Conservation (phyloP, 1,140 invertebrate species). For the Rhopalosiphum padi region DNA sequence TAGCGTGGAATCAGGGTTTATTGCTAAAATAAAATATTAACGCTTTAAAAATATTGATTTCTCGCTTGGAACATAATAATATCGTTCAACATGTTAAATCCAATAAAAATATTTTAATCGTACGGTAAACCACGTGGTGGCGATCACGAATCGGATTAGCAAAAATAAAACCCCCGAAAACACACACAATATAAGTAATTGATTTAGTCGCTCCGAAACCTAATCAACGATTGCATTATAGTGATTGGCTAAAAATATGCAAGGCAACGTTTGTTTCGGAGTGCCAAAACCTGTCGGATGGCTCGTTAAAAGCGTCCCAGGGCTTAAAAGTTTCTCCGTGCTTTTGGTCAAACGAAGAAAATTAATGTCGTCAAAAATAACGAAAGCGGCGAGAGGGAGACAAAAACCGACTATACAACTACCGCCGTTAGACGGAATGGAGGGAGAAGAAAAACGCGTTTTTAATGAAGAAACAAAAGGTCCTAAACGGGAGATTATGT, state of each 20-base stretch:
- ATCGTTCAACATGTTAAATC: neutral
- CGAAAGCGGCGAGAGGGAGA: neutral
- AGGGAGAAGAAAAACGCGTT: neutral
- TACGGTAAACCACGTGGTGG: neutral
- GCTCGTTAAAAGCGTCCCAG: neutral
- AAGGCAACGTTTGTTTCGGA: neutral
- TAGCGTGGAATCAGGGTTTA: too few species aligned
- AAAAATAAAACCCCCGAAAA: neutral
- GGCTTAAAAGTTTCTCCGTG: slow-evolving; percentile 9
- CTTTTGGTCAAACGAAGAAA: slow-evolving; percentile 16
- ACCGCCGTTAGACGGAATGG: neutral
- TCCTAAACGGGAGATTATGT: slow-evolving; percentile 24
- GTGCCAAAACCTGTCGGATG: neutral
- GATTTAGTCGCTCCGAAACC: neutral
- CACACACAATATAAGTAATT: neutral
- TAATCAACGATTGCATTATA: neutral
- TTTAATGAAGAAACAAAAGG: slow-evolving; percentile 30
- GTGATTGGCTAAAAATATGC: neutral
- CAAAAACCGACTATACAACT: neutral
- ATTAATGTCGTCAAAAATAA: slow-evolving; percentile 34
- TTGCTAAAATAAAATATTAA: neutral
- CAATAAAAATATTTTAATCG: neutral
- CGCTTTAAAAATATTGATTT: neutral
- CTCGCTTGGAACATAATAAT: neutral
- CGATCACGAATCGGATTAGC: neutral